A percentile compares a stretch with the other conserved stretches of the same genome.
Conservation (phyloP, 2,113 vertebrate species). For the Muntiacus muntjak region DNA sequence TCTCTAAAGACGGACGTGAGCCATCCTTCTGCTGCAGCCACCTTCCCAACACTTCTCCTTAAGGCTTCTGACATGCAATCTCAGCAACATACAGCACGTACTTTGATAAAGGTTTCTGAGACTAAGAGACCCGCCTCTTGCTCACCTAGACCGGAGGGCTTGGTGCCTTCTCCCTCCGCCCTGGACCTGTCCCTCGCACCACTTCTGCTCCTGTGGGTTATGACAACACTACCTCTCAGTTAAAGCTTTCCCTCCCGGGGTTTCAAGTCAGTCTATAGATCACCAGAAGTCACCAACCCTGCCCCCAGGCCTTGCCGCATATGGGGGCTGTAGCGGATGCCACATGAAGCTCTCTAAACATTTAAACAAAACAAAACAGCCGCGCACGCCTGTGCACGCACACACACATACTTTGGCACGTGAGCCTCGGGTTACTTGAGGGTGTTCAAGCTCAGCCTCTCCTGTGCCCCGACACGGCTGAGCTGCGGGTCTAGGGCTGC, state of each 20-base stretch:
- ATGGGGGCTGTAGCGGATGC: constrained; percentile 45
- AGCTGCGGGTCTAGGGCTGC: constrained; percentile 51
- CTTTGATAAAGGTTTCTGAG: constrained; percentile 3
- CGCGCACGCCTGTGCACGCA: neutral
- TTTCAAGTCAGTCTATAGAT: constrained; percentile 40
- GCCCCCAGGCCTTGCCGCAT: neutral
- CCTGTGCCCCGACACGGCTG: constrained; percentile 41
- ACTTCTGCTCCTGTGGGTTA: neutral
- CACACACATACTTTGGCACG: constrained; percentile 80
- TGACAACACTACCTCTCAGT: neutral
- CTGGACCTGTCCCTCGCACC: neutral
- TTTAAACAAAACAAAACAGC: constrained; percentile 7
- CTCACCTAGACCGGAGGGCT: fast-evolving
- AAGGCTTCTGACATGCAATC: constrained; percentile 62
- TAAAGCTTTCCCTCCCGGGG: neutral
- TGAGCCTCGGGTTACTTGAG: constrained; percentile 71
- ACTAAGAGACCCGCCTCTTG: neutral
- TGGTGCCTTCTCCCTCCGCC: neutral
- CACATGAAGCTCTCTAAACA: constrained; percentile 62
- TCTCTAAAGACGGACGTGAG: neutral
- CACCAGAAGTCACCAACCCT: constrained; percentile 51
- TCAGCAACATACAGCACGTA: constrained; percentile 49
- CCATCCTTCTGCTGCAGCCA: neutral
- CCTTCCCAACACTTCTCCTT: neutral
- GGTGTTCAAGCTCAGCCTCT: constrained; percentile 27